These are phyloP conservation scores for Sinelater perroti DNA, from an alignment of 2,888 invertebrate genomes.

Conservation along the genomic window DNA sequence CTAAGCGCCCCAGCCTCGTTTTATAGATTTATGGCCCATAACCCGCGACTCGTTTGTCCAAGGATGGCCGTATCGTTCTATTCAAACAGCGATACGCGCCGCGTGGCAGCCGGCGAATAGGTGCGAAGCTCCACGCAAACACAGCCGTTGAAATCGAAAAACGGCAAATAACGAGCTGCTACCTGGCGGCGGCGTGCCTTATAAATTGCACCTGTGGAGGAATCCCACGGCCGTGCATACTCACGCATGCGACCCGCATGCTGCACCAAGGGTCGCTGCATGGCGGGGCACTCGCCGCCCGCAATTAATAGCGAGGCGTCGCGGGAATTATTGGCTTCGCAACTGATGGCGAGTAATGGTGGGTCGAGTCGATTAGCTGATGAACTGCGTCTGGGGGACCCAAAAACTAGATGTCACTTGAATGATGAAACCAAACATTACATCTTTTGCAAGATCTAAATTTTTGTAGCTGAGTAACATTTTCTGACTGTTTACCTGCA, in stretches of 20 bases:
- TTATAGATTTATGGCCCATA: constrained; percentile 19
- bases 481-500: too few relatives aligned
- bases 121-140: constrained; percentile 17
- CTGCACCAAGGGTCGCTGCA: constrained; percentile 25
- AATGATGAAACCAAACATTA: too few relatives aligned
- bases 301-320: too few relatives aligned
- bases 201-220: constrained; percentile 35
- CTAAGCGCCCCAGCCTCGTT: constrained; percentile 5
- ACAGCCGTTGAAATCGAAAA: constrained; percentile 10
- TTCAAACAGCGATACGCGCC: constrained; percentile 8
- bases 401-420: too few relatives aligned
- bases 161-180: constrained; percentile 19
- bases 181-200: constrained; percentile 24
- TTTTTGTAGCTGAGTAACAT: too few relatives aligned
- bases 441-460: too few relatives aligned
- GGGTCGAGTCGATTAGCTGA: too few relatives aligned
- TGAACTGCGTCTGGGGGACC: too few relatives aligned
- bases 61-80: constrained; percentile 6
- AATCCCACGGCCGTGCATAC: constrained; percentile 24
- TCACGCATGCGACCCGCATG: constrained; percentile 38
- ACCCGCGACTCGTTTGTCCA: constrained; percentile 14
- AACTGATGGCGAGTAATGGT: too few relatives aligned
- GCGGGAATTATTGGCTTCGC: too few relatives aligned
- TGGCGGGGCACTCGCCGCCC: too few relatives aligned
- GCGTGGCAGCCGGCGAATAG: constrained; percentile 5